phyloP scores from a whole-genome alignment of 2,113 vertebrate genomes.

The Ascaphus truei region DNA sequence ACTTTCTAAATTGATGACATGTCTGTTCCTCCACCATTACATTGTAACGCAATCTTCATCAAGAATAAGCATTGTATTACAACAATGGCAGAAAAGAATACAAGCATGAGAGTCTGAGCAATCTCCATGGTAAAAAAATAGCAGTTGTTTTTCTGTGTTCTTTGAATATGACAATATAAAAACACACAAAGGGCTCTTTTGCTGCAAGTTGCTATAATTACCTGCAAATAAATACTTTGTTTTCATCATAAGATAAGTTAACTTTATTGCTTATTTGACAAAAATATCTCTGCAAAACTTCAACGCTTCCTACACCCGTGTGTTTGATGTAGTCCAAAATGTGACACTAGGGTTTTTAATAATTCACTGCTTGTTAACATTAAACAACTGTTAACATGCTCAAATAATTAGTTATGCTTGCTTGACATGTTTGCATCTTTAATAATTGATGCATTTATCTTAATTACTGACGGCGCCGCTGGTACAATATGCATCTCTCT shows the following conservation, averaged over 20 bases:
- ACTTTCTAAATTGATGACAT: too few species aligned
- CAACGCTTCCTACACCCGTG: conserved; percentile 69
- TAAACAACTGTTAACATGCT: conserved; percentile 99
- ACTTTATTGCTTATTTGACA: conserved; percentile 59
- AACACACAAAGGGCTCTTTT: conserved; percentile 17
- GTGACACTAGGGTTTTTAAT: conserved; percentile 90
- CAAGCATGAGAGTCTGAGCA: background rate
- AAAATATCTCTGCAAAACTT: conserved; percentile 66
- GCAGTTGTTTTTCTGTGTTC: too few species aligned
- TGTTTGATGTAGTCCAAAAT: conserved; percentile 86
- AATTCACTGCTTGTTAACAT: conserved; percentile 98
- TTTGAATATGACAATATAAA: background rate
- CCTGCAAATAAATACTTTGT: conserved; percentile 23
- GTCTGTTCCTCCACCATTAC: too few species aligned
- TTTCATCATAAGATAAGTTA: conserved; percentile 27
- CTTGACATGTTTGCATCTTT: conserved; percentile 99
- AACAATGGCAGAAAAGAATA: background rate
- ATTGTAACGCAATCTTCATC: background rate
- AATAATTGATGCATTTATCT: conserved; percentile 99
- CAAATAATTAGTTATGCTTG: conserved; percentile 99
- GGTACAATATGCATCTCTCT: conserved; percentile 81
- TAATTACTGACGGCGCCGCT: conserved; percentile 98
- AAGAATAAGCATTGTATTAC: background rate
- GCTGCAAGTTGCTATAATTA: conserved; percentile 24
- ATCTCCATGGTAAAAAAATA: background rate